Percentiles rank a stretch among this genome's conserved stretches.
phyloP scores from a whole-genome alignment of 2,888 invertebrate genomes.

The Chrysolina oricalcia region DNA sequence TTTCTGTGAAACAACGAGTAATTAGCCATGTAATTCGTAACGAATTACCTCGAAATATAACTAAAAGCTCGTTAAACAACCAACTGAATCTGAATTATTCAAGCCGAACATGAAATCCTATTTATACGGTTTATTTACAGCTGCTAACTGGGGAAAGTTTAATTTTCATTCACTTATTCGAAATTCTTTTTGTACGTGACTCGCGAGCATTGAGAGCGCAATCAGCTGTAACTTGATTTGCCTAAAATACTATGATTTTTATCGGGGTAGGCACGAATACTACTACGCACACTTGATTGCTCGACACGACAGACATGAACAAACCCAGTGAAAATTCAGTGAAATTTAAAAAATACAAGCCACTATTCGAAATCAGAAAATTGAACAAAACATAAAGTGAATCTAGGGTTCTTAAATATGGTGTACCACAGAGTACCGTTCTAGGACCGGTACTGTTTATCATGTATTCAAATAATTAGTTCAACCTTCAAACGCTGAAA shows the following conservation, averaged over 20 bases:
- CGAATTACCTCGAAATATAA: constrained; percentile 34
- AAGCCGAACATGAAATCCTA: constrained; percentile 43
- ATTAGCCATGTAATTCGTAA: constrained; percentile 27
- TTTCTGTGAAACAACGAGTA: constrained; percentile 22
- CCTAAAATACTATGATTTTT: constrained; percentile 58
- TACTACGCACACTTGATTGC: constrained; percentile 49
- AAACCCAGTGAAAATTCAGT: too few relatives aligned
- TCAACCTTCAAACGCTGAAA: too few relatives aligned
- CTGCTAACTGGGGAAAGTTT: constrained; percentile 40
- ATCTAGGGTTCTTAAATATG: too few relatives aligned
- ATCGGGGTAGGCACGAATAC: constrained; percentile 60
- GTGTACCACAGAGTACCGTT: too few relatives aligned
- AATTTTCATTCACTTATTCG: constrained; percentile 49
- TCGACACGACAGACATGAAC: constrained; percentile 50
- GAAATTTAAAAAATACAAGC: too few relatives aligned
- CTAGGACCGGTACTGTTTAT: too few relatives aligned
- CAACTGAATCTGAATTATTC: constrained; percentile 46
- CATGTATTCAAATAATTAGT: too few relatives aligned
- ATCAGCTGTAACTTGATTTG: constrained; percentile 59
- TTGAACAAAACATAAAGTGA: too few relatives aligned
- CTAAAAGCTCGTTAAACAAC: constrained; percentile 42
- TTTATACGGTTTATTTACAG: constrained; percentile 40
- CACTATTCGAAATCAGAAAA: too few relatives aligned
- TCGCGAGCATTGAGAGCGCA: constrained; percentile 55
- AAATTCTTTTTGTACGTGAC: constrained; percentile 57